Conservation (phyloP, 2,888 invertebrate genomes). For the Dorcus parallelipipedus region DNA sequence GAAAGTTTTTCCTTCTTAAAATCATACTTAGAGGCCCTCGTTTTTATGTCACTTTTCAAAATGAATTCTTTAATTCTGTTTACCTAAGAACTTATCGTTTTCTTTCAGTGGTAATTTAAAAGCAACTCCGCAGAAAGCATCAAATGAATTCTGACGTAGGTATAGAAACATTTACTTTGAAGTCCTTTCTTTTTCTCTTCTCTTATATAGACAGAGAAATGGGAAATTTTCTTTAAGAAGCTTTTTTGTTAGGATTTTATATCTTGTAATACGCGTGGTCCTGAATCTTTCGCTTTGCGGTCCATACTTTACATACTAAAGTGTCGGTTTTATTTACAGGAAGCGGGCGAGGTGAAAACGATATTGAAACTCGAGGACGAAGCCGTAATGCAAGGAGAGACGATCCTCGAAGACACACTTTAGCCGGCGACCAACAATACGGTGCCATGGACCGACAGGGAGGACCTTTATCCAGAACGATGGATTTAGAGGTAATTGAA, state of each 20-base stretch:
- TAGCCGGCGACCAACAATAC: conserved; percentile 71
- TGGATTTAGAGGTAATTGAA: conserved; percentile 71
- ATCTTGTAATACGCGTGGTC: too few species aligned
- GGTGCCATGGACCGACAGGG: conserved; percentile 57
- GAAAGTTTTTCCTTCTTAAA: too few species aligned
- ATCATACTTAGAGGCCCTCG: too few species aligned
- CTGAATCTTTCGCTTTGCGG: too few species aligned
- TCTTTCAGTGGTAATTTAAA: too few species aligned
- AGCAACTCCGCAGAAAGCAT: not conserved
- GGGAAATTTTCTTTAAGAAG: too few species aligned
- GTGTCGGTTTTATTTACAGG: conserved; percentile 23
- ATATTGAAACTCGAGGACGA: conserved; percentile 50
- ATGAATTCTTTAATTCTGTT: too few species aligned
- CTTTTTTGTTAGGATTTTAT: too few species aligned
- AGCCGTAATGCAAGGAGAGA: conserved; percentile 62
- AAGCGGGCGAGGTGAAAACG: conserved; percentile 44
- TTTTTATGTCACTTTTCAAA: too few species aligned
- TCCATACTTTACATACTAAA: not conserved
- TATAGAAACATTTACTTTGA: not conserved
- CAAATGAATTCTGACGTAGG: conserved; percentile 1
- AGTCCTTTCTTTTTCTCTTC: too few species aligned
- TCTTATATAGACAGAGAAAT: not conserved
- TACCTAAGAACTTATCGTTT: too few species aligned
- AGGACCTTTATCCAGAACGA: conserved; percentile 59
- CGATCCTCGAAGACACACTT: conserved; percentile 79